Base-by-base conservation (phyloP, 1,140 invertebrate species). In the Drosophila watanabei region DNA sequence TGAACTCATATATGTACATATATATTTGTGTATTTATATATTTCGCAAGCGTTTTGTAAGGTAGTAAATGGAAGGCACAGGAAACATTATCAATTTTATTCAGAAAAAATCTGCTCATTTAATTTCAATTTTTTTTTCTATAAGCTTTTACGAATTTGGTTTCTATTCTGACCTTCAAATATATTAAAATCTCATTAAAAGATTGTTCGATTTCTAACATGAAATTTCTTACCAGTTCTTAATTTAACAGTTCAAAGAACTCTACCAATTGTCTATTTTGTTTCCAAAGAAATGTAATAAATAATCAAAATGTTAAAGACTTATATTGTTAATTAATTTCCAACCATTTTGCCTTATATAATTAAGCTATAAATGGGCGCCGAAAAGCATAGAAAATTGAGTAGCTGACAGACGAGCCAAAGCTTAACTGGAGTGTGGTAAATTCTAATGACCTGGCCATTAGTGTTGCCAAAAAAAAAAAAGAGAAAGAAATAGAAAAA, bases 391-490 rank as follows among this genome's bases (percentile, higher is more conserved):
- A 30, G 20, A 65, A 76, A 64, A 64, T 75, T 63, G 41, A 75
- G 58, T 60, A 43, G 41, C 75, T 71, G 59, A 58, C 59, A 59
- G 45, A 56, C 46, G 45, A 66, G 33, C 32, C 37, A 35, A 57
- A 32, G 32, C 64, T 30, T 48, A 79, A 79, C 76, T 79, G 76
- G 66, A 79, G 59, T 79, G 66, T 72, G 64, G 10, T 32, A 46
- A 60, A 48, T 66, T 57, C 61, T 57, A 76, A 70, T 73, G 68
- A 48, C 76, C 59, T 51, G 37, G 56, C 59, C 66, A 79, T 79
- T 80, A 73, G 78, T 24, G 45, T 33, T 52, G 62, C 75, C 72
- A 48, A 75, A 75, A 75, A 60, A 32, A 51, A 33, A 3, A 24
- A 8, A 13, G 10, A 33, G 24, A 24, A 8, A 13, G 10, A 39